Evolutionary conservation across 2,888 invertebrate species (phyloP), one percentile per base, ranked within the genome.

Genomic region (Platycheirus rosarum): DNA sequence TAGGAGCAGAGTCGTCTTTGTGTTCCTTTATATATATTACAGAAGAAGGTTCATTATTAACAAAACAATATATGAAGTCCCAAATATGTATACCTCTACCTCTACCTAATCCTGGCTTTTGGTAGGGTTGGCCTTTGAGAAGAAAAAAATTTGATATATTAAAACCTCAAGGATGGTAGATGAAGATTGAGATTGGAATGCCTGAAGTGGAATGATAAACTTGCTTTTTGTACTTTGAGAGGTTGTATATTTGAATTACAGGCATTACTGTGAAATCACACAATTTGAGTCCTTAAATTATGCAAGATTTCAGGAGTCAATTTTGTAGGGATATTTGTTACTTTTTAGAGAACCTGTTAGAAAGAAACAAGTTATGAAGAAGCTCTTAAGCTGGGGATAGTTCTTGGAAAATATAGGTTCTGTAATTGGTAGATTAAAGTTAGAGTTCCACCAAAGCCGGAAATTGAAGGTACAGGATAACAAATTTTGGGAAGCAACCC

Each of bases 21-120:
- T 55, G 37, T 23, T 23, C 23, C 8, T 32, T 32, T 1, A 7
- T 26, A 40, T 16, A 51, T 16, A 48, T 20, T 9, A 55, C 18
- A 57, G 55, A 57, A 40, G n/a, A n/a, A 57, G 20, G 40, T 40
- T 57, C 55, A 40, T 40, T 57, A 57, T 40, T 57, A 57, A 57
- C 37, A 57, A 57, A 57, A 57, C 40, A 57, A 57, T 57, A 55
- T 55, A 57, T 57, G 55, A 57, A 57, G 40, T 57, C 23, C 14
- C 9, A 57, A 57, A 57, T 40, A 57, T 57, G 37, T 26, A 5
- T 23, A n/a, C n/a, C n/a, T n/a, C n/a, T n/a, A n/a, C n/a, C n/a
- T n/a, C n/a, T n/a, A n/a, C n/a, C 29, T 8, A 8, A 7, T 8
- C 40, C 40, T 37, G 20, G 35, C 35, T 53, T 57, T 57, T 57